phyloP scores from a whole-genome alignment of 1,140 invertebrate genomes.

The Sitobion miscanthi region DNA sequence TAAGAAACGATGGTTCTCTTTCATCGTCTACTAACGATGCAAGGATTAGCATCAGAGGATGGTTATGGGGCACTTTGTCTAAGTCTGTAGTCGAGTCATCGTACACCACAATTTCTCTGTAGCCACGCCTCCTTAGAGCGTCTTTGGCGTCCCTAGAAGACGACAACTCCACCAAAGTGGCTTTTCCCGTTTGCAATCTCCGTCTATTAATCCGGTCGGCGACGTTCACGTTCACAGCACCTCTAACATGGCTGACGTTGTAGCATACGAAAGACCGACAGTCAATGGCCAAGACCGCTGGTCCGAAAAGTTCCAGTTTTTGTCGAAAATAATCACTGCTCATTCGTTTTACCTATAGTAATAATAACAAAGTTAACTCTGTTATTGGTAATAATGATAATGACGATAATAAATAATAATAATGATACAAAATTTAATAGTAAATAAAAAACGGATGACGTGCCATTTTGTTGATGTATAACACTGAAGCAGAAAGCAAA shows the following conservation, averaged over 20 bases:
- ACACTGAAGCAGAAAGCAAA: not conserved
- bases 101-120: conserved; percentile 73
- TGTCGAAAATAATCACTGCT: conserved; percentile 61
- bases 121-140: conserved; percentile 66
- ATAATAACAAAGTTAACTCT: not conserved
- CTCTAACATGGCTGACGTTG: conserved; percentile 74
- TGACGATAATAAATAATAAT: not conserved
- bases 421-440: not conserved
- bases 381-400: not conserved
- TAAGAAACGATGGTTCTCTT: conserved; percentile 71
- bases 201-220: conserved; percentile 76
- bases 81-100: conserved; percentile 72
- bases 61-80: conserved; percentile 67
- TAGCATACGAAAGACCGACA: conserved; percentile 77
- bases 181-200: conserved; percentile 73
- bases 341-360: conserved; percentile 58
- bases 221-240: conserved; percentile 79
- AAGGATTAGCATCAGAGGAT: conserved; percentile 74
- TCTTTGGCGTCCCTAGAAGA: conserved; percentile 72
- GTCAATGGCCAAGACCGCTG: conserved; percentile 69
- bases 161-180: conserved; percentile 72
- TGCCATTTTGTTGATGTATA: not conserved
- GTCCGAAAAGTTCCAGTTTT: conserved; percentile 59
- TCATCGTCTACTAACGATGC: conserved; percentile 75
- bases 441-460: not conserved